A percentile compares a stretch with the other conserved stretches of the same genome.
Evolutionary conservation across 1,140 invertebrate species (phyloP).

Genomic region (Paraescarpia echinospica): DNA sequence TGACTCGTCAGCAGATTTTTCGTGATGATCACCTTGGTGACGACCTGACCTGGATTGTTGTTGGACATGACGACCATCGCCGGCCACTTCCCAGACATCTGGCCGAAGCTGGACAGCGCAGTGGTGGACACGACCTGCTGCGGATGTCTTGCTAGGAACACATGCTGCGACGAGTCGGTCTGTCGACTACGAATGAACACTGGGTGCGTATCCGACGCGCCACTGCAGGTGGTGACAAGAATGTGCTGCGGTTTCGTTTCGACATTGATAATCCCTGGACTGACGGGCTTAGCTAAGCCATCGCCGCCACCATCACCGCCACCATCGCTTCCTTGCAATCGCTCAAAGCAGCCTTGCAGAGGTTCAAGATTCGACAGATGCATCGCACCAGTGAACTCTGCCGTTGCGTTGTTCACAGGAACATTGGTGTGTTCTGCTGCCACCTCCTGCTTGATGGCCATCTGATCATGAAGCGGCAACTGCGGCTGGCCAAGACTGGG

Average conservation of each 20-base stretch:
- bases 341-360: not conserved
- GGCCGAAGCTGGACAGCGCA: not conserved
- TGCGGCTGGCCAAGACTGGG: not conserved
- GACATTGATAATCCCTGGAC: not conserved
- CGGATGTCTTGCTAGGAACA: not conserved
- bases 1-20: constrained; percentile 57
- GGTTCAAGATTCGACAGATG: not conserved
- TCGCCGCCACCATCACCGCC: not conserved
- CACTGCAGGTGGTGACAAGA: not conserved
- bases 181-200: not conserved
- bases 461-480: not conserved
- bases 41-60: constrained; percentile 16
- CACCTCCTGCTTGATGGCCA: not conserved
- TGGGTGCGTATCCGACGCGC: not conserved
- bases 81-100: not conserved
- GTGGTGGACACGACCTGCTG: not conserved
- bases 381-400: not conserved
- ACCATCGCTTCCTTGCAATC: not conserved
- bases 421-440: not conserved
- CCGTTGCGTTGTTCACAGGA: not conserved
- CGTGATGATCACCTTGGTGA: constrained; percentile 66
- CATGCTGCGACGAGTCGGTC: not conserved
- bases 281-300: not conserved
- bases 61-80: constrained; percentile 7
- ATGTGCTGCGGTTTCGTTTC: not conserved